A percentile compares a stretch with the other conserved stretches of the same genome.
Conservation (phyloP, 1,140 invertebrate species). For the Phymorhynchus buccinoides region DNA sequence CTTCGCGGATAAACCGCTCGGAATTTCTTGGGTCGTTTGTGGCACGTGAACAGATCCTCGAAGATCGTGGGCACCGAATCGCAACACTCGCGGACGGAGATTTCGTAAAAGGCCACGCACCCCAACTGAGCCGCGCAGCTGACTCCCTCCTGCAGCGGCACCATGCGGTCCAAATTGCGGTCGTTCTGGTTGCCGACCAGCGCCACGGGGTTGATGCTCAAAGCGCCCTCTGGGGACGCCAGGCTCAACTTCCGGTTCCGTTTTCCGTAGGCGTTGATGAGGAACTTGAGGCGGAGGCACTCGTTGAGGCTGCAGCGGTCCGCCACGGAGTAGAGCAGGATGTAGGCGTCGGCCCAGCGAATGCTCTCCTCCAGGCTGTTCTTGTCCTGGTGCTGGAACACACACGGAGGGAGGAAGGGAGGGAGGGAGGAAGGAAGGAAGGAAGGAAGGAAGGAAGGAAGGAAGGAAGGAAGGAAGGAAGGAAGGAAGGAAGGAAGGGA, state of each 20-base stretch:
- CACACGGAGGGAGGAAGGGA: neutral
- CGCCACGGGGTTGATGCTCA: constrained; percentile 78
- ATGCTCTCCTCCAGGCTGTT: constrained; percentile 84
- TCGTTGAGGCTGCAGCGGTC: constrained; percentile 88
- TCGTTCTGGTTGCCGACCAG: constrained; percentile 91
- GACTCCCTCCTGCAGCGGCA: constrained; percentile 87
- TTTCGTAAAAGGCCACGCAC: constrained; percentile 87
- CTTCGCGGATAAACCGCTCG: constrained; percentile 29
- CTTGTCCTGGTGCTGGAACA: constrained; percentile 79
- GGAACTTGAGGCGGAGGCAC: constrained; percentile 84
- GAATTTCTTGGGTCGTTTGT: constrained; percentile 46
- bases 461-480: constrained; percentile 8
- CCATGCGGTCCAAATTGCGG: constrained; percentile 90
- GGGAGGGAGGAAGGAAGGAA: constrained; percentile 14
- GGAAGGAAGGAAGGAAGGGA: neutral
- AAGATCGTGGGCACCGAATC: constrained; percentile 72
- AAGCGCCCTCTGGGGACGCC: constrained; percentile 75
- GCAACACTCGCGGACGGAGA: constrained; percentile 85
- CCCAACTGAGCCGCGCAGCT: constrained; percentile 81
- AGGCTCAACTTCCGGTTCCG: constrained; percentile 78
- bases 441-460: neutral
- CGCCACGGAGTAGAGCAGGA: constrained; percentile 92
- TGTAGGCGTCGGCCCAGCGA: constrained; percentile 88
- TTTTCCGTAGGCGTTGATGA: constrained; percentile 84
- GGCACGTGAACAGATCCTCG: constrained; percentile 54